phyloP scores from a whole-genome alignment of 2,797 vertebrate genomes.

The Danio jaintianensis region DNA sequence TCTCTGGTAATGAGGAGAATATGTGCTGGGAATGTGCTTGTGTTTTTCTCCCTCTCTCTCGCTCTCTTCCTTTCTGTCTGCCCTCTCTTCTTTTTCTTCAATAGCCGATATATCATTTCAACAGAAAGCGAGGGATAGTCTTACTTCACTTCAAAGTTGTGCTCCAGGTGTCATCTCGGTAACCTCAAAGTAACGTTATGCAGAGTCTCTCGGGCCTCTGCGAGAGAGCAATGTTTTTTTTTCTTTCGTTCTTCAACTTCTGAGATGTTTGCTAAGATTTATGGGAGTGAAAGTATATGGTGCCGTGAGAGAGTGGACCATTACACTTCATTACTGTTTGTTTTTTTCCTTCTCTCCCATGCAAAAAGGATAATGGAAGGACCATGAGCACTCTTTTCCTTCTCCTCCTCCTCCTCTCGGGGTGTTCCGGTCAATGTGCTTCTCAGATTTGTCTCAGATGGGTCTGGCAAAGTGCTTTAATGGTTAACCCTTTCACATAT shows the following conservation, averaged over 20 bases:
- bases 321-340: conserved; percentile 83
- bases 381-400: conserved; percentile 74
- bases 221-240: conserved; percentile 55
- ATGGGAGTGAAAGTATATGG: conserved; percentile 65
- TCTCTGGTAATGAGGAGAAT: conserved; percentile 85
- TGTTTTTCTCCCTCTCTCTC: conserved; percentile 75
- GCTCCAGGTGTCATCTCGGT: conserved; percentile 78
- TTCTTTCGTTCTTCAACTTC: conserved; percentile 62
- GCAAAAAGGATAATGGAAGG: conserved; percentile 80
- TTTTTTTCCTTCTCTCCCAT: conserved; percentile 70
- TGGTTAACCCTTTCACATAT: conserved; percentile 66
- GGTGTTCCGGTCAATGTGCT: conserved; percentile 77
- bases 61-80: conserved; percentile 53
- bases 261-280: conserved; percentile 68
- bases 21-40: conserved; percentile 86
- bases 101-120: conserved; percentile 78
- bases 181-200: conserved; percentile 78
- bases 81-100: conserved; percentile 58
- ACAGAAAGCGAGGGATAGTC: conserved; percentile 75
- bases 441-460: conserved; percentile 79
- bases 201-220: conserved; percentile 65
- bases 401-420: conserved; percentile 67
- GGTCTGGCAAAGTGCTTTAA: conserved; percentile 77
- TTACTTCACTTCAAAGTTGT: conserved; percentile 81
- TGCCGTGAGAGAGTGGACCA: conserved; percentile 77